Percentiles rank a stretch among this genome's conserved stretches.
These are phyloP conservation scores for Gavia stellata DNA, from an alignment of 2,113 vertebrate genomes.

Conservation along the genomic window DNA sequence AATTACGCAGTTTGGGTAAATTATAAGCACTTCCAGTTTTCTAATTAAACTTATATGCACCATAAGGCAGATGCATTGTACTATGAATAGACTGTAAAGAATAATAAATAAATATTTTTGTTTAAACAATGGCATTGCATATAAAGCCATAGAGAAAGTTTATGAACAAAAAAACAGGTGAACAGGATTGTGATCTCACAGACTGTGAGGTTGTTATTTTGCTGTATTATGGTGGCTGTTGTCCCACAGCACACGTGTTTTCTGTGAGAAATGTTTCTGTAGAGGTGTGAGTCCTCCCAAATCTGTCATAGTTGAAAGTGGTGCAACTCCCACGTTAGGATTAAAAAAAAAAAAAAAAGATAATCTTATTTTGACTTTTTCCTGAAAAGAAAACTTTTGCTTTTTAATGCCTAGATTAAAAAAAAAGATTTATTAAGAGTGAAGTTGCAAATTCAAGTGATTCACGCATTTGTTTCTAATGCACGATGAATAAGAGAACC, in stretches of 20 bases:
- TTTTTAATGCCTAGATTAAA: not conserved
- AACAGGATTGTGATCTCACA: not conserved
- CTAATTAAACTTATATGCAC: slow-evolving; percentile 62
- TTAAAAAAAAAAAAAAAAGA: not conserved
- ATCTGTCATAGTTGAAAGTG: not conserved
- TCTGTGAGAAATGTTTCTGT: not conserved
- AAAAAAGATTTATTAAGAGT: not conserved
- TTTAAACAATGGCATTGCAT: slow-evolving; percentile 33
- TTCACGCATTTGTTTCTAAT: not conserved
- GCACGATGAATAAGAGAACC: not conserved
- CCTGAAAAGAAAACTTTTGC: not conserved
- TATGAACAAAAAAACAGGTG: not conserved
- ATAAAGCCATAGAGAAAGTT: slow-evolving; percentile 5
- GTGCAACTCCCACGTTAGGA: not conserved
- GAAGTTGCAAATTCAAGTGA: not conserved
- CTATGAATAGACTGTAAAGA: slow-evolving; percentile 52
- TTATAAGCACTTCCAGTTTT: slow-evolving; percentile 56
- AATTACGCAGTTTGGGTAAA: slow-evolving; percentile 37
- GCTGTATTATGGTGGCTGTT: fast-evolving
- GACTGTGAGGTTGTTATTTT: not conserved
- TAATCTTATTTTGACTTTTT: not conserved
- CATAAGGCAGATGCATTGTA: slow-evolving; percentile 38
- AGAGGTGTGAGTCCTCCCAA: not conserved
- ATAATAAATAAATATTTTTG: slow-evolving; percentile 53
- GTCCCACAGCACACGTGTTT: fast-evolving